Conservation (phyloP, 2,113 vertebrate species). For the Ciconia maguari region DNA sequence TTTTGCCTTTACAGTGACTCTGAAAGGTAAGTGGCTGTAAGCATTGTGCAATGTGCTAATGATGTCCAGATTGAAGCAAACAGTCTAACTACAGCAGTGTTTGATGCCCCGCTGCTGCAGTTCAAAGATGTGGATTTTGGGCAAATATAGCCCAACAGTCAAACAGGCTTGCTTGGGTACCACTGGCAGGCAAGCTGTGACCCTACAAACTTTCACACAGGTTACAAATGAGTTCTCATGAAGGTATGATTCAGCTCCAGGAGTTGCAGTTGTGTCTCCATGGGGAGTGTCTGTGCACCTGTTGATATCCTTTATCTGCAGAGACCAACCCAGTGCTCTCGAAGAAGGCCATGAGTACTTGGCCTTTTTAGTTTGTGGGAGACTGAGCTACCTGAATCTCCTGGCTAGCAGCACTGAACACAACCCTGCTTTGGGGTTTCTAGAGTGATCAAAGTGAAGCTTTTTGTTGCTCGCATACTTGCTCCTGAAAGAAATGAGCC, state of each 20-base stretch:
- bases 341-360: not conserved
- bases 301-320: not conserved
- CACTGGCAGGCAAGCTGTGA: not conserved
- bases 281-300: not conserved
- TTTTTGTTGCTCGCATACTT: not conserved
- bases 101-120: not conserved
- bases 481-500: not conserved
- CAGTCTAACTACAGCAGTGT: fast-evolving
- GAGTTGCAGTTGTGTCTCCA: not conserved
- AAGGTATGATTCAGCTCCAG: not conserved
- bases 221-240: not conserved
- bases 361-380: not conserved
- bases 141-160: fast-evolving
- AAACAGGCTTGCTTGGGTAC: not conserved
- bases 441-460: not conserved
- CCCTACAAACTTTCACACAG: not conserved
- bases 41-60: not conserved
- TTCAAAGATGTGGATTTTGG: not conserved
- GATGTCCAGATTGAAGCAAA: not conserved
- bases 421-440: not conserved
- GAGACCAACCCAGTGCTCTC: not conserved
- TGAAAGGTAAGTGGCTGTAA: not conserved
- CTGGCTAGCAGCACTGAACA: not conserved
- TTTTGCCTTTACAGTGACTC: not conserved
- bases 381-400: not conserved